These are phyloP conservation scores for Drosophila ohnishii DNA, from an alignment of 1,140 invertebrate genomes.

Conservation along the genomic window DNA sequence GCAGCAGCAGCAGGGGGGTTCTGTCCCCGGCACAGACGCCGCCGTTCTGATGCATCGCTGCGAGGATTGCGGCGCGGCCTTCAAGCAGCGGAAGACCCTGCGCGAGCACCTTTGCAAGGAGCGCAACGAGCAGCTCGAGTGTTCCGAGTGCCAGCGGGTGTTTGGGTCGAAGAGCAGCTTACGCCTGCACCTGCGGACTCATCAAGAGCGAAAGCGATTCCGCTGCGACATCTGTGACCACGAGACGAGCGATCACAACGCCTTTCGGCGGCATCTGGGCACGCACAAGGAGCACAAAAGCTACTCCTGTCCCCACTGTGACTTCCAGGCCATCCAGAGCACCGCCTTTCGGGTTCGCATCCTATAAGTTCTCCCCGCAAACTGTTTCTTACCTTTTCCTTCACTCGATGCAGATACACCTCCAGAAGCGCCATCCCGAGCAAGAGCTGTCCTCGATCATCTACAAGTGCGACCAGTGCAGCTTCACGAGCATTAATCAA, in stretches of 20 bases:
- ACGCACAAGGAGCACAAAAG: conserved; percentile 87
- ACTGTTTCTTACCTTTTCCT: neutral
- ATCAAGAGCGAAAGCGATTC: conserved; percentile 91
- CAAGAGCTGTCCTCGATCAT: conserved; percentile 66
- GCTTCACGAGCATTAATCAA: conserved; percentile 73
- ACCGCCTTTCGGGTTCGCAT: conserved; percentile 85
- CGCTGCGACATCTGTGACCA: conserved; percentile 90
- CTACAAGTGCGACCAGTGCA: conserved; percentile 68
- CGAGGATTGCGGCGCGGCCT: conserved; percentile 67
- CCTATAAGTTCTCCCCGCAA: too few species aligned
- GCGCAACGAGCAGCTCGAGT: conserved; percentile 85
- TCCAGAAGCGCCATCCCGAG: conserved; percentile 75
- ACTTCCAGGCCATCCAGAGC: conserved; percentile 88
- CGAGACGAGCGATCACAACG: conserved; percentile 91
- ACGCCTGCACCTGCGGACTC: conserved; percentile 88
- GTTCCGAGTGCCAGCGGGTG: conserved; percentile 88
- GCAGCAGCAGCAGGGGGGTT: conserved; percentile 86
- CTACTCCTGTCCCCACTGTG: conserved; percentile 89
- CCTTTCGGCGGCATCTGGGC: conserved; percentile 90
- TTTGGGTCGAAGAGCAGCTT: conserved; percentile 86
- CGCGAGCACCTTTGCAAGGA: conserved; percentile 76
- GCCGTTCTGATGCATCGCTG: conserved; percentile 59
- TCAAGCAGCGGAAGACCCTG: conserved; percentile 75
- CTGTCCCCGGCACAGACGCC: conserved; percentile 69
- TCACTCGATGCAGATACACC: conserved; percentile 58